Base-by-base conservation (phyloP, 1,140 invertebrate species). In the Venustaconcha ellipsiformis region DNA sequence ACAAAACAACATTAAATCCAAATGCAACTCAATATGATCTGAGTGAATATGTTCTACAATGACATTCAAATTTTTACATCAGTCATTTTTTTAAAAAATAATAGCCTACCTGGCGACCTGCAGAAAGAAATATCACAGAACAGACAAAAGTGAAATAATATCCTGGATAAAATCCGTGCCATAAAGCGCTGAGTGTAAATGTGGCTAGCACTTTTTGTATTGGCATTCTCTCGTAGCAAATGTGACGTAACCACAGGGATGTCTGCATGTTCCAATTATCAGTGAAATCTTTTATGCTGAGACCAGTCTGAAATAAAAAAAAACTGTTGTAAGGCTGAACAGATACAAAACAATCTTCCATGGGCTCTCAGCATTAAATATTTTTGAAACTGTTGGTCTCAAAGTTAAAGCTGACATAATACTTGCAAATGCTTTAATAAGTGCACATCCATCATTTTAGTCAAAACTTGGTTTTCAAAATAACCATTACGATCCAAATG, bases 141-240 rank as follows among this genome's bases (percentile, higher is more conserved):
- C 93, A 94, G 56, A 96, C 92, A 90, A 99, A 99, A 0, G 96
- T 98, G 65, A 99, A 88, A 89, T 99, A 99, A 91, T 99, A 99
- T 17, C 97, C 97, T 14, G 96, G 96, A 91, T 97, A 96, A 88
- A 97, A 97, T 76, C 90, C 97, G 90, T 99, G 97, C 97, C 97
- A 99, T 23, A 99, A 84, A 18, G 97, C 96, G 37, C 96, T 97
- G 59, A 98, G 91, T 3, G 93, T 90, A 90, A 97, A 99, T 2
- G 96, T 97, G 65, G 94, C 92, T 12, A 91, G 67, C 18, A 88
- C 89, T 63, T 83, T 81, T 67, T 83, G 79, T 48, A 93, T 92
- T 14, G 81, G 82, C 63, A 79, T 76, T 37, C 85, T 74, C 14
- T 79, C 81, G 72, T 87, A 87, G 67, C 83, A 83, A 15, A 84